phyloP scores from a whole-genome alignment of 2,888 invertebrate genomes.

The Limnephilus marmoratus region DNA sequence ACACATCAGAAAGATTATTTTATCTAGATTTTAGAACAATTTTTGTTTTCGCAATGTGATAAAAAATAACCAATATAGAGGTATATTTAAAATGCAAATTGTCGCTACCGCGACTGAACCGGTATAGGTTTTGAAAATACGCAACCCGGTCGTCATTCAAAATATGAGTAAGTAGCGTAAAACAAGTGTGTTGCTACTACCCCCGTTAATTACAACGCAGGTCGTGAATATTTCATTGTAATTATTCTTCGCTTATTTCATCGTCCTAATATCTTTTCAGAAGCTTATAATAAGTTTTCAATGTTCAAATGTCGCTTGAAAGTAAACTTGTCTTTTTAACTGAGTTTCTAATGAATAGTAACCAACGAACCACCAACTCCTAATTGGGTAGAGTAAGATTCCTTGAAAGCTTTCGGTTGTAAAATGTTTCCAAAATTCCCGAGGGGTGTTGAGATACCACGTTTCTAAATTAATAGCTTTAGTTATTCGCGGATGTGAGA shows the following conservation, averaged over 20 bases:
- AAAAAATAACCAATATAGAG: no score
- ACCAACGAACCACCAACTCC: background rate
- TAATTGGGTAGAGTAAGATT: background rate
- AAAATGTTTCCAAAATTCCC: slow-evolving; percentile 1
- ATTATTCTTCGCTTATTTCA: background rate
- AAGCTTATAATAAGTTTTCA: background rate
- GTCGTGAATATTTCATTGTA: background rate
- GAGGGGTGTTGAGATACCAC: background rate
- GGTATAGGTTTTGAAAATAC: no score
- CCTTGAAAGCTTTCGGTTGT: background rate
- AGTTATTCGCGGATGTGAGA: background rate
- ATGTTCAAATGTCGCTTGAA: background rate
- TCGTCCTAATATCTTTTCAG: background rate
- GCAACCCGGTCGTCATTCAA: background rate
- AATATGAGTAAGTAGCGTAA: background rate
- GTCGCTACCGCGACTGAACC: no score
- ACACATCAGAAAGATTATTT: no score
- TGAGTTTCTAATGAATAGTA: background rate
- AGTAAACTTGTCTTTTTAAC: background rate
- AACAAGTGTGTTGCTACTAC: no score
- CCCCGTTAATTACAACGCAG: background rate
- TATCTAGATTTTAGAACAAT: no score
- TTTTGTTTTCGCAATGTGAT: no score
- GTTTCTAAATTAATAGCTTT: background rate
- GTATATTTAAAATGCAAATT: no score